Evolutionary conservation across 2,888 invertebrate species (phyloP), one percentile per base, ranked within the genome.

Genomic region (Embidobia sp.): DNA sequence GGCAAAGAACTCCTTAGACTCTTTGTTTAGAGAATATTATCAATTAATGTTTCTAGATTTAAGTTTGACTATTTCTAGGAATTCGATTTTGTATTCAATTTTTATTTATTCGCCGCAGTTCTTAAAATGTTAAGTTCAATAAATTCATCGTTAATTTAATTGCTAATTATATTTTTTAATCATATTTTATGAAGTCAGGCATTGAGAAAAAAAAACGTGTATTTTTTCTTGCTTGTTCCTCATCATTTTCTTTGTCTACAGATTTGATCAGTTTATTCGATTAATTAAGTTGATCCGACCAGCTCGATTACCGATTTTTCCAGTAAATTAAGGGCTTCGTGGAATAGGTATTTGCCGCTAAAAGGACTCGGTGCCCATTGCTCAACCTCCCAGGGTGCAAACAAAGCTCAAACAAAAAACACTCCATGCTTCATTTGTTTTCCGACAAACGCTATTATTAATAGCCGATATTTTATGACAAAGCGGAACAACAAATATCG

Each of bases 371-470:
- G 19, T 63, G 8, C 55, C 46, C 2, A n/a, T 29, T 63, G 8
- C 37, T 35, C 29, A 29, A 8, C 48, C 22, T 57, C 49, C 46
- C 40, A 22, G 16, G 2, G 22, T 42, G 49, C 67, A 49, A 69
- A 69, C 67, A 69, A 69, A 69, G 26, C 22, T 53, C 10, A 1
- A 6, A 22, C 4, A 19, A 51, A 51, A 53, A 66, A 53, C 3
- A 46, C 49, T 57, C 22, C 11, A 16, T n/a, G 57, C 31, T 31
- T 40, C 49, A 26, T 57, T 69, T 69, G 57, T 69, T 48, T 49
- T 26, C 57, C 31, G 57, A 40, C 49, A 48, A 69, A 51, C 46
- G 42, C 40, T 22, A 42, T 59, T 69, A 59, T 69, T 69, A 69
- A 69, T 53, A 59, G 42, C 16, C 18, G 40, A 31, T 7, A 49